Evolutionary conservation across 2,113 vertebrate species (phyloP).

Genomic region (Chloroceryle aenea): DNA sequence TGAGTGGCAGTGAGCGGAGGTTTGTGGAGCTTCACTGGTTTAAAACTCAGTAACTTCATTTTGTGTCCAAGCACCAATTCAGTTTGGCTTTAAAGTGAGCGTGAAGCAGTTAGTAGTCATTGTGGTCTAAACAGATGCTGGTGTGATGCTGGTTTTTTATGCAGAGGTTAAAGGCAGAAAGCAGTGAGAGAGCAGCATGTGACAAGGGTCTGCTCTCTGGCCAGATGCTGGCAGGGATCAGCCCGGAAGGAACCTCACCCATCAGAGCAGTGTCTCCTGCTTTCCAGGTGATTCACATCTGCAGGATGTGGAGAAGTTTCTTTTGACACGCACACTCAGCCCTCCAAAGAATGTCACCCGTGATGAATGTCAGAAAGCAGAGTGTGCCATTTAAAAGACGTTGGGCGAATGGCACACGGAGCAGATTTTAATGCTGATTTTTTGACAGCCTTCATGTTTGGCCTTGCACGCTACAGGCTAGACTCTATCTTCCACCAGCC

Average conservation of each 20-base stretch:
- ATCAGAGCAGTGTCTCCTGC: not conserved
- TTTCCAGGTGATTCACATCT: slow-evolving; percentile 6
- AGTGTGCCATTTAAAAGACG: slow-evolving; percentile 8
- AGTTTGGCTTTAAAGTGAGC: not conserved
- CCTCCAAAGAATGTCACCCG: not conserved
- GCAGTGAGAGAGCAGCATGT: too few relatives aligned
- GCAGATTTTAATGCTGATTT: slow-evolving; percentile 32
- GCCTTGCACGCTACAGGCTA: slow-evolving; percentile 23
- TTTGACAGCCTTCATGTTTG: slow-evolving; percentile 51
- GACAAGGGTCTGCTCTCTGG: not conserved
- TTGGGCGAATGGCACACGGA: not conserved
- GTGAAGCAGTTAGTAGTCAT: not conserved
- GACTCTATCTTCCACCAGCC: not conserved
- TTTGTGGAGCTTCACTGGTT: not conserved
- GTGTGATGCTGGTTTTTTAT: not conserved
- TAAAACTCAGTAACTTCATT: too few relatives aligned
- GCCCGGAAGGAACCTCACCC: not conserved
- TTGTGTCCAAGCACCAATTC: not conserved
- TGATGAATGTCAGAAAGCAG: slow-evolving; percentile 52
- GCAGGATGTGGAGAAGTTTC: not conserved
- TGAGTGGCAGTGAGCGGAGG: not conserved
- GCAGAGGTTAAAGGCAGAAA: not conserved
- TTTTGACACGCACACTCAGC: not conserved
- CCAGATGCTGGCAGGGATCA: not conserved
- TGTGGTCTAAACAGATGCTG: not conserved